Evolutionary conservation across 2,797 vertebrate species (phyloP).

Genomic region (Cynodonichthys magdalenae): DNA sequence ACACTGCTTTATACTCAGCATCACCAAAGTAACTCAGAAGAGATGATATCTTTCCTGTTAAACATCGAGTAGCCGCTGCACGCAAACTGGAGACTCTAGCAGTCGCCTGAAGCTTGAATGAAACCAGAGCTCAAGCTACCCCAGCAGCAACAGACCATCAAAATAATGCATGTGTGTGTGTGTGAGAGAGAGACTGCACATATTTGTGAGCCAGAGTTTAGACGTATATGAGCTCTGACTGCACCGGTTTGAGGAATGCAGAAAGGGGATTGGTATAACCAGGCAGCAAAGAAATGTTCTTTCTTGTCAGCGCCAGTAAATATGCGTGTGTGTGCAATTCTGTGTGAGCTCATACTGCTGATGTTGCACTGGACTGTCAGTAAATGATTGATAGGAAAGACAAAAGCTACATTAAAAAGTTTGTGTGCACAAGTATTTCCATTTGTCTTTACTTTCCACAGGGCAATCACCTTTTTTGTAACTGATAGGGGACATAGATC

Average conservation of each 20-base stretch:
- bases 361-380: conserved; percentile 60
- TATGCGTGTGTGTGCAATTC: conserved; percentile 31
- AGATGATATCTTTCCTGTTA: conserved; percentile 68
- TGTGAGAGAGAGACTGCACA: not conserved
- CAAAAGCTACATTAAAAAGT: conserved; percentile 41
- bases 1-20: conserved; percentile 30
- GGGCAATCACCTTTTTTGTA: conserved; percentile 41
- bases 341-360: conserved; percentile 60
- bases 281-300: conserved; percentile 61
- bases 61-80: conserved; percentile 57
- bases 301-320: conserved; percentile 40
- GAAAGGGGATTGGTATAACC: conserved; percentile 65
- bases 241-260: conserved; percentile 60
- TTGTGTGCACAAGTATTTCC: conserved; percentile 20
- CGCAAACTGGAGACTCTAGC: conserved; percentile 71
- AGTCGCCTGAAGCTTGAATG: conserved; percentile 76
- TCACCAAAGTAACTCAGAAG: conserved; percentile 65
- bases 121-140: conserved; percentile 80
- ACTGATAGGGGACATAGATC: conserved; percentile 64
- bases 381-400: conserved; percentile 61
- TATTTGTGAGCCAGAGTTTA: conserved; percentile 16
- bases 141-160: conserved; percentile 54
- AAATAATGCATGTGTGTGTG: conserved; percentile 51
- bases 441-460: conserved; percentile 47
- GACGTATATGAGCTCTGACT: conserved; percentile 53